phyloP scores from a whole-genome alignment of 2,113 vertebrate genomes.

The Myrmecobius fasciatus region DNA sequence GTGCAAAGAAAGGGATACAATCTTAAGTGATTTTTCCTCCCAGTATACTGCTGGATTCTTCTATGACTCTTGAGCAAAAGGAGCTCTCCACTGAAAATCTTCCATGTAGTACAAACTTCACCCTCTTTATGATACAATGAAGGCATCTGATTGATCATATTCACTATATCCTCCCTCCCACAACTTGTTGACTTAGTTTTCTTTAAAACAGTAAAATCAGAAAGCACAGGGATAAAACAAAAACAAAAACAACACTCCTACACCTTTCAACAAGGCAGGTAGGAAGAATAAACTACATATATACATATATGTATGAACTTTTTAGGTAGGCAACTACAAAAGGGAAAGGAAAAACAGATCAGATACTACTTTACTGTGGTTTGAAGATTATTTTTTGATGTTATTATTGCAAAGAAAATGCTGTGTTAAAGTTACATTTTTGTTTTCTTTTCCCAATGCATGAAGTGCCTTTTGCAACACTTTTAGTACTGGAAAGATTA shows the following conservation, averaged over 20 bases:
- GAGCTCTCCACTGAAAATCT: conserved; percentile 64
- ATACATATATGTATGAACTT: conserved; percentile 37
- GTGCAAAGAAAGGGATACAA: conserved; percentile 47
- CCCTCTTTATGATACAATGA: conserved; percentile 70
- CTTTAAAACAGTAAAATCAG: conserved; percentile 68
- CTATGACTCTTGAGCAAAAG: conserved; percentile 74
- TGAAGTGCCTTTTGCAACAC: conserved; percentile 6
- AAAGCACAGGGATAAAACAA: conserved; percentile 36
- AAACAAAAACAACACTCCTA: conserved; percentile 35
- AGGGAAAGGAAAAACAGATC: conserved; percentile 65
- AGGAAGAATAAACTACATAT: not conserved
- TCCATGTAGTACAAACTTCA: conserved; percentile 72
- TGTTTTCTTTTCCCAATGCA: not conserved
- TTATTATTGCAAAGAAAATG: conserved; percentile 51
- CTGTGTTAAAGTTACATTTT: not conserved
- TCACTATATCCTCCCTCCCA: conserved; percentile 37
- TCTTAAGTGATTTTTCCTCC: conserved; percentile 63
- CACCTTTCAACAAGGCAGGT: conserved; percentile 60
- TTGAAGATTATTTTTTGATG: conserved; percentile 22
- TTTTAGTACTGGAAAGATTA: conserved; percentile 31
- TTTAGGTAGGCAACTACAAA: conserved; percentile 66
- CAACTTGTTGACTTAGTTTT: conserved; percentile 70
- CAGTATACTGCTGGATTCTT: conserved; percentile 58
- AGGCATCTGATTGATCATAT: conserved; percentile 77
- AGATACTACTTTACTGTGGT: conserved; percentile 45